Conservation (phyloP, 2,113 vertebrate genomes). For the Etheostoma cragini region DNA sequence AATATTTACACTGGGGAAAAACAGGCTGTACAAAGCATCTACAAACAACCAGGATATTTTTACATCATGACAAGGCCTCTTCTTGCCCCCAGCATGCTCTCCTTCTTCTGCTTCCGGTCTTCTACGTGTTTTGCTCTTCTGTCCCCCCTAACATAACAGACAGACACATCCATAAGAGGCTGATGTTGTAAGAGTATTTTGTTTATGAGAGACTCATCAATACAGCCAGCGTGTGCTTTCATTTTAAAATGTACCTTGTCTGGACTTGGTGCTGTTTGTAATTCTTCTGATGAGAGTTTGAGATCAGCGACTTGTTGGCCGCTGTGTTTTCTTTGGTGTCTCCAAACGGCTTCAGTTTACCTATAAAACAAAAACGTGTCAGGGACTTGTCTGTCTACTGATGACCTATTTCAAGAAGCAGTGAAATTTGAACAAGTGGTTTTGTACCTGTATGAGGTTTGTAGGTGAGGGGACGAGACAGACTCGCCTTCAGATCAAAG, state of each 20-base stretch:
- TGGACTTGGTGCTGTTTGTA: conserved; percentile 90
- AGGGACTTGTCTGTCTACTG: fast-evolving
- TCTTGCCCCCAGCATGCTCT: conserved; percentile 81
- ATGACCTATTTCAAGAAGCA: fast-evolving
- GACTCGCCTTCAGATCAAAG: conserved; percentile 95
- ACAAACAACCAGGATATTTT: background rate
- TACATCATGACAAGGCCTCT: conserved; percentile 84
- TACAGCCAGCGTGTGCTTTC: fast-evolving
- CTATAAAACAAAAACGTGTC: conserved; percentile 66
- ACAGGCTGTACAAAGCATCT: conserved; percentile 25
- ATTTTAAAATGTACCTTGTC: conserved; percentile 83
- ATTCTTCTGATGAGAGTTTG: conserved; percentile 80
- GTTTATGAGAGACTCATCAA: background rate
- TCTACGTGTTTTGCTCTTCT: conserved; percentile 82
- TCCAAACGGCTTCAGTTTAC: conserved; percentile 91
- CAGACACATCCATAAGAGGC: background rate
- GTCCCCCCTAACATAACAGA: conserved; percentile 81
- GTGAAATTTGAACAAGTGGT: background rate
- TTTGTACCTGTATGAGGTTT: conserved; percentile 88
- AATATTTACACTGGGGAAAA: conserved; percentile 56
- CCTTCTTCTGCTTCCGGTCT: conserved; percentile 90
- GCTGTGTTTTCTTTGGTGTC: conserved; percentile 83
- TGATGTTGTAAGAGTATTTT: background rate
- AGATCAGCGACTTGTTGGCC: conserved; percentile 68
- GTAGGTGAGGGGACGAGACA: conserved; percentile 91